Conservation (phyloP, 2,888 invertebrate genomes). For the Drosophila picticornis region DNA sequence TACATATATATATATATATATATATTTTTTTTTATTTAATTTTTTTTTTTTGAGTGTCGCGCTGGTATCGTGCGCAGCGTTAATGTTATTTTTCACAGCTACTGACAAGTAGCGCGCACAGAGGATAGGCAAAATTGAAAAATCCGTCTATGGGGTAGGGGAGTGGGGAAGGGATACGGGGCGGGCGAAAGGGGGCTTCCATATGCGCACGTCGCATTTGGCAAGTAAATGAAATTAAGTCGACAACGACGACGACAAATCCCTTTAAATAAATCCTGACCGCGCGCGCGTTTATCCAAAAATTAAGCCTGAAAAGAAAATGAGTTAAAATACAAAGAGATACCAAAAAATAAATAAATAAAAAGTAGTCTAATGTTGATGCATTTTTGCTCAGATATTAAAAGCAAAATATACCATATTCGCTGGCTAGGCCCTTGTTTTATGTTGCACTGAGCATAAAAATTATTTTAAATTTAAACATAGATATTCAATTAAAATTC, state of each 20-base stretch:
- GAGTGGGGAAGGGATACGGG: not conserved
- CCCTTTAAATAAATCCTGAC: slow-evolving; percentile 57
- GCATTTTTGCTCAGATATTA: not conserved
- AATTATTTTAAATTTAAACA: not conserved
- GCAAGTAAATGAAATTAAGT: slow-evolving; percentile 61
- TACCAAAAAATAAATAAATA: not conserved
- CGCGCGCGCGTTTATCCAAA: slow-evolving; percentile 1
- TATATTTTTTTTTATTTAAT: too few species aligned
- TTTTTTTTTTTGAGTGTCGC: slow-evolving; percentile 18
- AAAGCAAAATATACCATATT: not conserved
- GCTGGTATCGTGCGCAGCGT: slow-evolving; percentile 39
- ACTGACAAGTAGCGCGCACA: slow-evolving; percentile 13
- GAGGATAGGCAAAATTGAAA: not conserved
- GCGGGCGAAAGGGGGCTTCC: slow-evolving; percentile 1
- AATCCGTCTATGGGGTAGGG: not conserved
- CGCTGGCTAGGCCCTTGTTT: too few species aligned
- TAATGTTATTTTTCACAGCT: slow-evolving; percentile 58
- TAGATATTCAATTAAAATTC: not conserved
- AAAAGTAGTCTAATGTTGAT: not conserved
- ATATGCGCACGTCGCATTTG: slow-evolving; percentile 48
- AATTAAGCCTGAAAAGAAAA: slow-evolving; percentile 32
- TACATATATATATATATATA: not conserved
- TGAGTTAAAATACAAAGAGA: slow-evolving; percentile 30
- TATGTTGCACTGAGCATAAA: not conserved
- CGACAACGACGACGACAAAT: slow-evolving; percentile 46